A percentile compares a stretch with the other conserved stretches of the same genome.
phyloP scores from a whole-genome alignment of 2,888 invertebrate species.

The Tachina lurida region DNA sequence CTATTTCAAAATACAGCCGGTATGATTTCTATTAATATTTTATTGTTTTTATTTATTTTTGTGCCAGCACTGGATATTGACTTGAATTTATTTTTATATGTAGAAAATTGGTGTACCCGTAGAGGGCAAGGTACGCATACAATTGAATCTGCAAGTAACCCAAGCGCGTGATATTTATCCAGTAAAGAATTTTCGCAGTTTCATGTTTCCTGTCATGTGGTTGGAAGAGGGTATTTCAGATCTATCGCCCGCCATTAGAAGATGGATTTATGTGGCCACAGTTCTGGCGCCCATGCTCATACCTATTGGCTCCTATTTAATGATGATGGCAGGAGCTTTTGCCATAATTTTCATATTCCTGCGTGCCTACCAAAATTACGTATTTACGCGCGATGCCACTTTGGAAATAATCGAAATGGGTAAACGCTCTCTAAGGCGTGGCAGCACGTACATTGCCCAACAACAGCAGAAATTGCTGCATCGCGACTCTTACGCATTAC shows the following conservation, averaged over 20 bases:
- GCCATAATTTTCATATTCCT: conserved; percentile 87
- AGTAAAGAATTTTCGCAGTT: conserved; percentile 90
- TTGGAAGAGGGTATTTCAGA: conserved; percentile 93
- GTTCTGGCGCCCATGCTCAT: conserved; percentile 89
- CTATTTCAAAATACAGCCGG: conserved; percentile 93
- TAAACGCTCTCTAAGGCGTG: conserved; percentile 87
- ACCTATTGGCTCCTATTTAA: conserved; percentile 88
- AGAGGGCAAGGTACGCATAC: conserved; percentile 91
- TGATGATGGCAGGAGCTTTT: conserved; percentile 87
- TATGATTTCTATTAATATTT: conserved; percentile 79
- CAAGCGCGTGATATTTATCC: conserved; percentile 88
- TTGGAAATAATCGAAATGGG: conserved; percentile 91
- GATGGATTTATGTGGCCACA: conserved; percentile 92
- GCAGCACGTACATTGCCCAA: conserved; percentile 83
- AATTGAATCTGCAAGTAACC: conserved; percentile 91
- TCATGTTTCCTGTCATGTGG: conserved; percentile 95
- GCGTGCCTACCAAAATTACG: conserved; percentile 89
- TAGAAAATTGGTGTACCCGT: conserved; percentile 93
- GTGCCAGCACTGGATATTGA: background rate
- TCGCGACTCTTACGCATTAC: conserved; percentile 81
- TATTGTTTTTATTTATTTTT: background rate
- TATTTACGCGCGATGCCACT: conserved; percentile 87
- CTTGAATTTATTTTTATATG: conserved; percentile 60
- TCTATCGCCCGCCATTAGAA: conserved; percentile 89
- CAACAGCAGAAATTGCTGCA: conserved; percentile 80